Percentiles rank a stretch among this genome's conserved stretches.
These are phyloP conservation scores for Hipparchia semele DNA, from an alignment of 2,888 invertebrate species.

Conservation along the genomic window DNA sequence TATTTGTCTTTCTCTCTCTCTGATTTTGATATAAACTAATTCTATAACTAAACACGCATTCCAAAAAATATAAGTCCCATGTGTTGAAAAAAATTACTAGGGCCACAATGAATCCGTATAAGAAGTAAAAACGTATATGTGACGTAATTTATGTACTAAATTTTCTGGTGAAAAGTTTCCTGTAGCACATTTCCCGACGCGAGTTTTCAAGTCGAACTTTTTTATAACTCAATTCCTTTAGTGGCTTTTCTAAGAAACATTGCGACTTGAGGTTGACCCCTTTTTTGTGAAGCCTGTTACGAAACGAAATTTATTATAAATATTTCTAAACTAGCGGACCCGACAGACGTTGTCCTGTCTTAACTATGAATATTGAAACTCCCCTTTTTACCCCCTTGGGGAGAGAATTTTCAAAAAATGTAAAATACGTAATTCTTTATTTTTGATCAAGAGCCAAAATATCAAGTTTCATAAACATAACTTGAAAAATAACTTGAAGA, in stretches of 20 bases:
- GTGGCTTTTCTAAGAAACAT: constrained; percentile 20
- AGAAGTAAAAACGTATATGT: constrained; percentile 58
- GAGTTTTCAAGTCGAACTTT: constrained; percentile 44
- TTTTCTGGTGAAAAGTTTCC: constrained; percentile 67
- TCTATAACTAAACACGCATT: neutral
- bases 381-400: no score
- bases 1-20: no score
- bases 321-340: neutral
- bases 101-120: constrained; percentile 9
- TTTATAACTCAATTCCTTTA: constrained; percentile 25
- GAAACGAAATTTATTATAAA: constrained; percentile 8
- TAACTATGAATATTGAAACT: no score
- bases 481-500: no score
- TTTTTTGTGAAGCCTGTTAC: constrained; percentile 16
- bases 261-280: constrained; percentile 22
- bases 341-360: no score
- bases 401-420: no score
- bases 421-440: no score
- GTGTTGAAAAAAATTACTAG: neutral
- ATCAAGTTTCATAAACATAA: no score
- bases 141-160: constrained; percentile 76
- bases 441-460: no score
- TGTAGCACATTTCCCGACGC: constrained; percentile 55
- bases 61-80: neutral
- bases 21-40: no score